Conservation (phyloP, 2,888 invertebrate genomes). For the Thelaira solivaga region DNA sequence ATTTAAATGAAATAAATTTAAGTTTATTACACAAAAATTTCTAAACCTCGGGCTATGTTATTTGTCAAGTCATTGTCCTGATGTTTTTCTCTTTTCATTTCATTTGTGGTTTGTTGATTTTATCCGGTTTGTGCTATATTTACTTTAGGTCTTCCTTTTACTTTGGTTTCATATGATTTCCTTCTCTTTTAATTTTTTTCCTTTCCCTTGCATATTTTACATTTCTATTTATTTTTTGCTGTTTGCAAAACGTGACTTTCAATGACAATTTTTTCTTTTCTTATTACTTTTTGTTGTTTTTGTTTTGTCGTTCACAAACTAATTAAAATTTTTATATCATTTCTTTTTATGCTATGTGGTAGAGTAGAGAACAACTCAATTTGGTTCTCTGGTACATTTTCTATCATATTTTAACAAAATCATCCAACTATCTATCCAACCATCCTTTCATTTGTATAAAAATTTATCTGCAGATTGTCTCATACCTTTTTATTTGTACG, state of each 20-base stretch:
- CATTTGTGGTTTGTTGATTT: conserved; percentile 61
- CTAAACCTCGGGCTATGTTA: conserved; percentile 50
- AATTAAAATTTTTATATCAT: conserved; percentile 58
- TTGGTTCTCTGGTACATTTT: conserved; percentile 2
- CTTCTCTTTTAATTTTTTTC: conserved; percentile 14
- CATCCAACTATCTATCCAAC: too few relatives aligned
- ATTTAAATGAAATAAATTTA: conserved; percentile 22
- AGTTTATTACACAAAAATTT: conserved; percentile 39
- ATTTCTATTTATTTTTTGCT: background rate
- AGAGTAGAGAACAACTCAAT: conserved; percentile 38
- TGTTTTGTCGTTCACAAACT: conserved; percentile 40
- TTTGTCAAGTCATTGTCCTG: conserved; percentile 59
- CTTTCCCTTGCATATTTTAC: background rate
- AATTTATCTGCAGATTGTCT: background rate
- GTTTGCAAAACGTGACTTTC: conserved; percentile 59
- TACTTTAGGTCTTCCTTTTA: conserved; percentile 34
- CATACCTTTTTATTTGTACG: too few relatives aligned
- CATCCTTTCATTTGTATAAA: background rate
- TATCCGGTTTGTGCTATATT: conserved; percentile 55
- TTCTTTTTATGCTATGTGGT: too few relatives aligned
- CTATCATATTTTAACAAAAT: conserved; percentile 18
- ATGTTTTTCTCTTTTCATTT: conserved; percentile 56
- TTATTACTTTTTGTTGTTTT: background rate
- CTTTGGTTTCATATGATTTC: conserved; percentile 39
- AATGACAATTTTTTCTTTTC: conserved; percentile 23